A percentile compares a stretch with the other conserved stretches of the same genome.
Conservation (phyloP, 2,888 invertebrate genomes). For the Caenorhabditis panamensis region DNA sequence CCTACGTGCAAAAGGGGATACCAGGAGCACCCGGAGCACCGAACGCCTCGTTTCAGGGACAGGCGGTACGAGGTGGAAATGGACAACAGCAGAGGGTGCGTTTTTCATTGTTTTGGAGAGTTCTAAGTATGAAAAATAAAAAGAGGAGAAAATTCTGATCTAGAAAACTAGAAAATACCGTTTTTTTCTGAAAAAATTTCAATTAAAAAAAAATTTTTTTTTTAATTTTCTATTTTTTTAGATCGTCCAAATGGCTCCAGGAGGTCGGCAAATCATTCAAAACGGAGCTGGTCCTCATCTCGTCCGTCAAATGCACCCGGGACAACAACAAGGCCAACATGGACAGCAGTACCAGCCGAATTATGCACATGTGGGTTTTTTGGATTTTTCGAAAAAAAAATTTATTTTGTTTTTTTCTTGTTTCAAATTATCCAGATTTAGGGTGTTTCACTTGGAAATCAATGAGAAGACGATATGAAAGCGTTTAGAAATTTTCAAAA, state of each 20-base stretch:
- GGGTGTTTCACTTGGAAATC: too few species aligned
- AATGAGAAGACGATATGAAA: too few species aligned
- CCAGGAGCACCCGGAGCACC: conserved; percentile 20
- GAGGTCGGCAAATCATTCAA: conserved; percentile 12
- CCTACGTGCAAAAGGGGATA: conserved; percentile 35
- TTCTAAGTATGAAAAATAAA: conserved; percentile 1
- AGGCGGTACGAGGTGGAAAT: conserved; percentile 26
- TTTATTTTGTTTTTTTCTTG: too few species aligned
- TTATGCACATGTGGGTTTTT: conserved; percentile 33
- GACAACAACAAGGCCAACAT: not conserved
- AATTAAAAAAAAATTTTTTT: not conserved
- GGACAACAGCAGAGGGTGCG: conserved; percentile 36
- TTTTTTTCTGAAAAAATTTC: not conserved
- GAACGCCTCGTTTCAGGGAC: conserved; percentile 17
- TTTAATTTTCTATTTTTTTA: not conserved
- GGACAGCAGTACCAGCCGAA: conserved; percentile 21
- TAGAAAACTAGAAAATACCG: not conserved
- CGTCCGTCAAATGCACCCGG: conserved; percentile 12
- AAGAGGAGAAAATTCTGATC: not conserved
- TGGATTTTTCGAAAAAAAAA: not conserved
- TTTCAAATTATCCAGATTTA: too few species aligned
- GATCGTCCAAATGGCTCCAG: conserved; percentile 30
- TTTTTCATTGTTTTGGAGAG: not conserved
- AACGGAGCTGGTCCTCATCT: conserved; percentile 32
- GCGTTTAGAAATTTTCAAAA: not conserved